Base-by-base conservation (phyloP, 2,888 invertebrate genomes). In the Phorcus lineatus region DNA sequence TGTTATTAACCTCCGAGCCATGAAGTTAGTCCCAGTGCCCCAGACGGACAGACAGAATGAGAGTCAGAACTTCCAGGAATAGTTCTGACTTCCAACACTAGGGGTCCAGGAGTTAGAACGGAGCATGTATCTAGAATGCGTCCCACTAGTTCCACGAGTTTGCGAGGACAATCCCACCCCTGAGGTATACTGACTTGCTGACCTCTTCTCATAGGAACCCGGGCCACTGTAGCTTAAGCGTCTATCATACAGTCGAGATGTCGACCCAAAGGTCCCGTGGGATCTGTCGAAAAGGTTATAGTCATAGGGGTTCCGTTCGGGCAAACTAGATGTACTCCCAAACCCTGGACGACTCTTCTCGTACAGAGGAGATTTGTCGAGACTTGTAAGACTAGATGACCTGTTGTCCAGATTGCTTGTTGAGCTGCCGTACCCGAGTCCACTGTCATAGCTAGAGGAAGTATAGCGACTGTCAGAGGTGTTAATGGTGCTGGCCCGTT, bases 71-170 rank as follows among this genome's bases (percentile, higher is more conserved):
- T 70, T 70, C 70, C 70, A 31, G 31, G 70, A 70, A 17, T 36
- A 40, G 19, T 70, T 70, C 19, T 17, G 40, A 36, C 36, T 36
- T 70, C 70, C 70, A 19, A 16, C 36, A 70, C 70, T 70, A 22
- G 70, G 70, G 19, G 70, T 70, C 70, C 70, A 70, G 11, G 70
- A 70, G 19, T 70, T 70, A 19, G 70, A 70, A 17, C 70, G 70
- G 16, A 19, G 31, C 17, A 31, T 31, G 36, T 70, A 70, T 36
- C 40, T 31, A 31, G 70, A 36, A 31, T 36, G 28, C 31, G 70
- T 36, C 24, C 62, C 62, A 19, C 16, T 62, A 28, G 62, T 62
- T 31, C 62, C 70, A 17, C 24, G 28, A 36, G 2, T 70, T 19
- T 36, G 31, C 28, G 11, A 9, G 7, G 19, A 31, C 11, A 70